Percentiles rank a stretch among this genome's conserved stretches.
Evolutionary conservation across 2,113 vertebrate species (phyloP).

Genomic region (Istiophorus platypterus): DNA sequence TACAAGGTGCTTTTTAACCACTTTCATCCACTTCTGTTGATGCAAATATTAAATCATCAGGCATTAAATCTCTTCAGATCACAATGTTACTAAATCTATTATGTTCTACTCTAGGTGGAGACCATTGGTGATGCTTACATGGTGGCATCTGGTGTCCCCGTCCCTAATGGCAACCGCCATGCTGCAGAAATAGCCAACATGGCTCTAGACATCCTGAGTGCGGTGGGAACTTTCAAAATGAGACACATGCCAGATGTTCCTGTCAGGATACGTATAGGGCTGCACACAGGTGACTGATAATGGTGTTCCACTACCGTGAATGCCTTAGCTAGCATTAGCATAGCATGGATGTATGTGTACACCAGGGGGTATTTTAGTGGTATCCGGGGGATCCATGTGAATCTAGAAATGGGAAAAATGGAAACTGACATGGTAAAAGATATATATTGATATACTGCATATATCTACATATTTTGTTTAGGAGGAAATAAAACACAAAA

Average conservation of each 20-base stretch:
- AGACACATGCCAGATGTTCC: slow-evolving; percentile 88
- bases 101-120: slow-evolving; percentile 79
- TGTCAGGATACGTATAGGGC: slow-evolving; percentile 86
- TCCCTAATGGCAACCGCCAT: slow-evolving; percentile 83
- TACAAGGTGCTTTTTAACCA: slow-evolving; percentile 81
- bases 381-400: too few species aligned
- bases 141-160: slow-evolving; percentile 86
- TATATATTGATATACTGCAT: too few species aligned
- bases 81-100: background rate
- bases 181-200: slow-evolving; percentile 87
- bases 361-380: too few species aligned
- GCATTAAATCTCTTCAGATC: background rate
- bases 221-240: slow-evolving; percentile 88
- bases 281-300: slow-evolving; percentile 82
- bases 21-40: background rate
- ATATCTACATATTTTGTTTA: too few species aligned
- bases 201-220: slow-evolving; percentile 87
- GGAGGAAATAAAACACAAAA: too few species aligned
- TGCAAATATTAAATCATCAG: too few species aligned
- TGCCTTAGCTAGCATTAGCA: background rate
- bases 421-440: too few species aligned
- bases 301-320: background rate
- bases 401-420: too few species aligned
- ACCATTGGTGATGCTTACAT: slow-evolving; percentile 89
- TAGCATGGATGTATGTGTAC: too few species aligned